These are phyloP conservation scores for Marasmarcha lunaedactyla DNA, from an alignment of 2,888 invertebrate species.

Conservation along the genomic window DNA sequence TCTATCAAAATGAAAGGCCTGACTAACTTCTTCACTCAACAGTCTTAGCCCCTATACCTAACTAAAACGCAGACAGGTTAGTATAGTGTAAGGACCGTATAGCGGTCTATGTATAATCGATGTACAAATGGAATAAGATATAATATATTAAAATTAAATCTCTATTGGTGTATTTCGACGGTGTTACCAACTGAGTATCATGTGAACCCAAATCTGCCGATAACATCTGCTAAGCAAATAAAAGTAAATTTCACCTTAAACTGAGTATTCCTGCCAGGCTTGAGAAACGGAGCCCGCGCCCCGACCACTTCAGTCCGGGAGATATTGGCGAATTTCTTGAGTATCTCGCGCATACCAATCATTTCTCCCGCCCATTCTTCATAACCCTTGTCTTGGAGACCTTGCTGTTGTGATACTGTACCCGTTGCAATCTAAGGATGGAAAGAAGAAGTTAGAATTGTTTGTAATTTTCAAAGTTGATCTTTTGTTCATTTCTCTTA, in stretches of 20 bases:
- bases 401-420: slow-evolving; percentile 78
- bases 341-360: slow-evolving; percentile 93
- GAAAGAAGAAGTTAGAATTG: background rate
- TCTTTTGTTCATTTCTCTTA: background rate
- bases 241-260: slow-evolving; percentile 90
- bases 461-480: slow-evolving; percentile 6
- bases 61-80: no score
- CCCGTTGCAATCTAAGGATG: slow-evolving; percentile 65
- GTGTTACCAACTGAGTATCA: no score
- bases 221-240: no score
- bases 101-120: no score
- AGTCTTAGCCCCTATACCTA: no score
- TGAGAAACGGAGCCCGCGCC: slow-evolving; percentile 89
- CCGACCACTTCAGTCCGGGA: slow-evolving; percentile 86
- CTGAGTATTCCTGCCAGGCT: slow-evolving; percentile 93
- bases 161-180: no score
- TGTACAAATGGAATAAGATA: no score
- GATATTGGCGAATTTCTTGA: slow-evolving; percentile 84
- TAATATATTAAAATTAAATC: no score
- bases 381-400: slow-evolving; percentile 89
- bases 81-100: no score
- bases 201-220: no score
- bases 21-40: no score
- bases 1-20: no score
- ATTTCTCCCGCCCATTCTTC: slow-evolving; percentile 95